A percentile compares a stretch with the other conserved stretches of the same genome.
Evolutionary conservation across 2,888 invertebrate genomes (phyloP).

Genomic region (Ecliptopera silaceata): DNA sequence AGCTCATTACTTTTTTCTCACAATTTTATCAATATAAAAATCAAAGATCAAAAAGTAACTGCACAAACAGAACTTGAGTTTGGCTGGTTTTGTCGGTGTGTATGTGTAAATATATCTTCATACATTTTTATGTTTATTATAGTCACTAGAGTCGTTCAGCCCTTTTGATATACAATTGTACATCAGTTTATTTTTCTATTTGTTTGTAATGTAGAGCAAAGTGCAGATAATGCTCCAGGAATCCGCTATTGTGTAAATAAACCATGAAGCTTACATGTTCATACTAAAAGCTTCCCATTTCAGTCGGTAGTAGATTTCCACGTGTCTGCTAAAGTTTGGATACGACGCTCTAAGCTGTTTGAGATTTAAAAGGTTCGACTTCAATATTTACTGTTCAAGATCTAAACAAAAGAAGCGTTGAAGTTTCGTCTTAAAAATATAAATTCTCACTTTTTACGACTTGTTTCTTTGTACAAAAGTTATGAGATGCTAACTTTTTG

Average conservation of each 20-base stretch:
- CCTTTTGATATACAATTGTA: conserved; percentile 9
- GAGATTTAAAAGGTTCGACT: not conserved
- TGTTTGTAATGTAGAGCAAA: conserved; percentile 29
- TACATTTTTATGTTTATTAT: no score
- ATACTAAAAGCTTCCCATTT: conserved; percentile 24
- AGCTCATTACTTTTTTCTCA: no score
- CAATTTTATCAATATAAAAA: no score
- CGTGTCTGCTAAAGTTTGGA: conserved; percentile 18
- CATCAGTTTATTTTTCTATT: conserved; percentile 33
- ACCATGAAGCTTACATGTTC: conserved; percentile 25
- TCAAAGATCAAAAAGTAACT: no score
- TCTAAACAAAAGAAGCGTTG: not conserved
- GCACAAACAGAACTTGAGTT: no score
- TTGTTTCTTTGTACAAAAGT: no score
- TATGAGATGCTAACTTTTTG: no score
- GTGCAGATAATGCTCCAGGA: conserved; percentile 34
- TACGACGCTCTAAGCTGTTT: not conserved
- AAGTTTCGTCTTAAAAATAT: not conserved
- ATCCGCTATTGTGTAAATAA: conserved; percentile 30
- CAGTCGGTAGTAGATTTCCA: conserved; percentile 6
- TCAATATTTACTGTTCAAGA: not conserved
- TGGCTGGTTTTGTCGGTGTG: no score
- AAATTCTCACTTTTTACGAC: no score
- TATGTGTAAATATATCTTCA: no score
- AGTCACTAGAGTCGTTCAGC: conserved; percentile 6